Percentiles rank a stretch among this genome's conserved stretches.
phyloP scores from a whole-genome alignment of 2,888 invertebrate genomes.

The Unio delphinus region DNA sequence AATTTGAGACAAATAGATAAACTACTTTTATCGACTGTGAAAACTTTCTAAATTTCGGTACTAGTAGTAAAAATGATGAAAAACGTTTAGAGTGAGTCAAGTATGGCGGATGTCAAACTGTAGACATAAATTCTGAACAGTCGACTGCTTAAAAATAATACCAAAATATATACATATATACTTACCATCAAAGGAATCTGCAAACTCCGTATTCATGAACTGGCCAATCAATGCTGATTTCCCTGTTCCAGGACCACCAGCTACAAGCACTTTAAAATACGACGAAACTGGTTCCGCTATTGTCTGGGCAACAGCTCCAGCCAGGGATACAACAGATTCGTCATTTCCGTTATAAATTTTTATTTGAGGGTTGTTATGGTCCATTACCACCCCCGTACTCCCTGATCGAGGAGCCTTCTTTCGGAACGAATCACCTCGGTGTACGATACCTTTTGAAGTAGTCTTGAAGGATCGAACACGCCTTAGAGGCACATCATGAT shows the following conservation, averaged over 20 bases:
- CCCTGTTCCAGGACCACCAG: slow-evolving; percentile 80
- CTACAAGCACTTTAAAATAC: slow-evolving; percentile 78
- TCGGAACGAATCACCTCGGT: slow-evolving; percentile 88
- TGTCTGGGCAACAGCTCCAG: slow-evolving; percentile 7
- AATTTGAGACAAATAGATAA: too few relatives aligned
- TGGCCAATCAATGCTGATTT: slow-evolving; percentile 80
- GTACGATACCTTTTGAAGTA: slow-evolving; percentile 87
- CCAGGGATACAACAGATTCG: slow-evolving; percentile 6
- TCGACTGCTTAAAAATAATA: too few relatives aligned
- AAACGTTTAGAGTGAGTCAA: too few relatives aligned
- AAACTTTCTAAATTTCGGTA: too few relatives aligned
- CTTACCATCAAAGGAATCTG: slow-evolving; percentile 35
- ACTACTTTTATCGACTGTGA: too few relatives aligned
- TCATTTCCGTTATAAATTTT: slow-evolving; percentile 75
- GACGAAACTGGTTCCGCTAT: slow-evolving; percentile 17
- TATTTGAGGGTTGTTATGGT: slow-evolving; percentile 30
- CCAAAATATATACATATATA: too few relatives aligned
- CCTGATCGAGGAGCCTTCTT: slow-evolving; percentile 80
- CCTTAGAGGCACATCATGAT: slow-evolving; percentile 24
- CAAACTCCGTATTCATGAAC: slow-evolving; percentile 79
- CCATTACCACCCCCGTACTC: slow-evolving; percentile 78
- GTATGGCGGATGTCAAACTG: too few relatives aligned
- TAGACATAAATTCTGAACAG: too few relatives aligned
- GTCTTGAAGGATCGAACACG: slow-evolving; percentile 94
- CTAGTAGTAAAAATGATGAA: too few relatives aligned